Base-by-base conservation (phyloP, 2,888 invertebrate genomes). In the Pyrrhosoma nymphula region DNA sequence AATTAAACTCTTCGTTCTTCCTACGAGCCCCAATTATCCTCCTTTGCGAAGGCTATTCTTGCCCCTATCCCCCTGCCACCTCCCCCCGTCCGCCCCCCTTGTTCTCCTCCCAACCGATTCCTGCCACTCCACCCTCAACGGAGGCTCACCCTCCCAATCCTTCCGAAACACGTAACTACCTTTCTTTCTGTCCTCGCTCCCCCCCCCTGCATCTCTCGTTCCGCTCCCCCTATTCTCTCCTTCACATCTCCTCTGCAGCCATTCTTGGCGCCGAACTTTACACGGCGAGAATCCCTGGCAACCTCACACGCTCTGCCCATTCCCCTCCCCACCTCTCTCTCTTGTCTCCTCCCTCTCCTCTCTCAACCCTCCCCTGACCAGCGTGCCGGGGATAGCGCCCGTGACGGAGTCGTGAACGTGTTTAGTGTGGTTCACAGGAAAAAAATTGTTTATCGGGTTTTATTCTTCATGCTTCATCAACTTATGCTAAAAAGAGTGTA, bases 1-100 rank as follows among this genome's bases (percentile, higher is more conserved):
- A 93, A 93, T 93, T 93, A 93, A 93, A 93, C 93, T 93, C 91
- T 63, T 63, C 91, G 91, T 91, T 91, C 91, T 93, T n/a, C 93
- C 93, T 47, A 47, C 69, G 39, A 93, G n/a, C 60, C 63, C 93
- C 93, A 93, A 93, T 93, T 93, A 93, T 93, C 69, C 69, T 47
- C 69, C 69, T 47, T 69, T n/a, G 89, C 89, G 89, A 55, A 89
- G 89, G 47, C 89, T 55, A 93, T 93, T 93, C 93, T 39, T 47
- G 47, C 93, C 23, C 89, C n/a, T 8, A 47, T 4, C 2, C 47
- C 47, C 47, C 47, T 47, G 47, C 47, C 8, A 2, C 2, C 47
- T 47, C 47, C 47, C 16, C 55, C 47, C 55, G 23, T 47, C 39
- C 55, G 23, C 23, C 12, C 4, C 56, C 47, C 26, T 18, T 88